Percentiles rank a stretch among this genome's conserved stretches.
Conservation (phyloP, 2,888 invertebrate species). For the Fissipunctia ypsillon region DNA sequence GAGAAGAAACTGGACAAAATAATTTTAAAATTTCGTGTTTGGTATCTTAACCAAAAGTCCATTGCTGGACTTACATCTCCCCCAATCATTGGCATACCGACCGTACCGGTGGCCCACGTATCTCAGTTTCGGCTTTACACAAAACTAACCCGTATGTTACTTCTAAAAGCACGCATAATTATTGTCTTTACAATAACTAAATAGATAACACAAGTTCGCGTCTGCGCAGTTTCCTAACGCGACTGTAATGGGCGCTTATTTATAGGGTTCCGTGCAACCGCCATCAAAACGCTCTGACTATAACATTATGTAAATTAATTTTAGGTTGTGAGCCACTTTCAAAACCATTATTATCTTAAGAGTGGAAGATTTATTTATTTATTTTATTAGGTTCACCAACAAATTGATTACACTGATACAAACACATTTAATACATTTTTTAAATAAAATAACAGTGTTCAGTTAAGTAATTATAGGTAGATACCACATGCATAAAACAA, state of each 20-base stretch:
- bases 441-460: too few species aligned
- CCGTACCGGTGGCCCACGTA: too few species aligned
- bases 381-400: too few species aligned
- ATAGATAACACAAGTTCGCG: constrained; percentile 73
- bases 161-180: constrained; percentile 63
- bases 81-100: background rate
- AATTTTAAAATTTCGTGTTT: background rate
- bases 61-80: background rate
- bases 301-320: constrained; percentile 26
- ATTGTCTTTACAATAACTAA: constrained; percentile 74
- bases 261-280: constrained; percentile 42
- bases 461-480: too few species aligned
- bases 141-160: constrained; percentile 32
- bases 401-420: too few species aligned
- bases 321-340: constrained; percentile 1
- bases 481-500: too few species aligned
- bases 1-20: background rate
- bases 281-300: constrained; percentile 18
- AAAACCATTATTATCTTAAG: constrained; percentile 9
- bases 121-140: background rate
- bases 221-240: constrained; percentile 68
- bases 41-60: background rate
- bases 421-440: too few species aligned
- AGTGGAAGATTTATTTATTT: too few species aligned
- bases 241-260: constrained; percentile 48